Percentiles rank a stretch among this genome's conserved stretches.
Conservation (phyloP, 2,113 vertebrate species). For the Albula glossodonta region DNA sequence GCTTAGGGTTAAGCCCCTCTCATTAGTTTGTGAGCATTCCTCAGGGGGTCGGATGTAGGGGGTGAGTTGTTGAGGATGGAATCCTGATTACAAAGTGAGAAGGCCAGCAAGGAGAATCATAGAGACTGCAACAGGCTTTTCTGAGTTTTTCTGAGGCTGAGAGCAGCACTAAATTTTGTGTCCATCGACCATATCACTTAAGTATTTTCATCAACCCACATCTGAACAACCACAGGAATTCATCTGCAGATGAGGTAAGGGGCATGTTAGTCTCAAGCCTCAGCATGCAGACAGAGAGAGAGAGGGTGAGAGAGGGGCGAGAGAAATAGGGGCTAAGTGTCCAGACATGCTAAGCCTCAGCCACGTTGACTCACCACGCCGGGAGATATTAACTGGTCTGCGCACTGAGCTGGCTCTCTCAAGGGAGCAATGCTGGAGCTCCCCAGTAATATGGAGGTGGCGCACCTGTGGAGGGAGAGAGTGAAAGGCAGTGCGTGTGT, state of each 20-base stretch:
- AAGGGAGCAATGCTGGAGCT: constrained; percentile 64
- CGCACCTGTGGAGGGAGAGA: constrained; percentile 71
- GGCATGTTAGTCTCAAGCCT: neutral
- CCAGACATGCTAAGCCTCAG: neutral
- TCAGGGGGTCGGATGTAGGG: neutral
- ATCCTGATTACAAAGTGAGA: neutral
- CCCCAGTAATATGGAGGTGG: constrained; percentile 83
- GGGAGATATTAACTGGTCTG: constrained; percentile 77
- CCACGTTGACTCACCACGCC: constrained; percentile 67
- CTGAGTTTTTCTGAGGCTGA: neutral
- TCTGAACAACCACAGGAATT: neutral
- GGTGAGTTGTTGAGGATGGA: neutral
- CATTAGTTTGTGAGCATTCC: neutral
- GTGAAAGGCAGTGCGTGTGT: neutral
- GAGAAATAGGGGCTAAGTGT: neutral
- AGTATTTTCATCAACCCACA: neutral
- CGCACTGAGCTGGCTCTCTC: constrained; percentile 69
- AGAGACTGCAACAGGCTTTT: neutral
- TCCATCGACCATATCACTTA: neutral
- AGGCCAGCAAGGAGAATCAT: no score
- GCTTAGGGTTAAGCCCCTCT: neutral
- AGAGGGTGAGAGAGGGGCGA: neutral
- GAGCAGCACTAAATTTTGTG: neutral
- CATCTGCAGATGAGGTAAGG: neutral
- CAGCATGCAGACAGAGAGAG: neutral